Conservation (phyloP, 1,140 invertebrate species). For the Drosophila funebris region DNA sequence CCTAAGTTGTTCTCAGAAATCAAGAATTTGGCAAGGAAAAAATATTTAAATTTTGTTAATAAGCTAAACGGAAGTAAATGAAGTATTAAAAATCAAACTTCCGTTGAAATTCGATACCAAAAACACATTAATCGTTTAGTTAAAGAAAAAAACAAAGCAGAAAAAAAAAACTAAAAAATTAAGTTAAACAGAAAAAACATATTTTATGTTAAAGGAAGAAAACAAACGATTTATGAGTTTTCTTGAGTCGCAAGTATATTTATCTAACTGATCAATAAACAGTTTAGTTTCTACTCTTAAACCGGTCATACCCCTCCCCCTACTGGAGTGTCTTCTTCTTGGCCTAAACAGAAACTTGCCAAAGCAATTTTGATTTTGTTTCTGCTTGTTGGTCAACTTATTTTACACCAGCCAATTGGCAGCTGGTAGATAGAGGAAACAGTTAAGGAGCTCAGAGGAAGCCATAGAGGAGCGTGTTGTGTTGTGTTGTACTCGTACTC, state of each 20-base stretch:
- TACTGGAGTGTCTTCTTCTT: neutral
- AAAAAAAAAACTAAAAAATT: neutral
- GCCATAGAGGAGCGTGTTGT: conserved; percentile 25
- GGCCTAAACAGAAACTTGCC: conserved; percentile 15
- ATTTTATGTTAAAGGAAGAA: neutral
- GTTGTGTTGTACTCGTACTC: neutral
- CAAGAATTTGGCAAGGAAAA: too few relatives aligned
- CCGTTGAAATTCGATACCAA: conserved; percentile 38
- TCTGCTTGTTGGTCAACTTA: conserved; percentile 24
- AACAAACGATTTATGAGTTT: neutral
- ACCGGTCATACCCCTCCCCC: neutral
- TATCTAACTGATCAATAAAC: neutral
- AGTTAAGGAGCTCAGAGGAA: conserved; percentile 35
- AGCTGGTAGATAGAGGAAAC: conserved; percentile 26
- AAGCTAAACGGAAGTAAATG: conserved; percentile 44
- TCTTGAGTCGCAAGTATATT: neutral
- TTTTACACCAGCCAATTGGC: conserved; percentile 8
- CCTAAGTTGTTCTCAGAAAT: too few relatives aligned
- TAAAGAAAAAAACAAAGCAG: conserved; percentile 10
- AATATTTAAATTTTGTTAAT: neutral
- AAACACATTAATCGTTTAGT: conserved; percentile 3
- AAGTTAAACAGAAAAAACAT: neutral
- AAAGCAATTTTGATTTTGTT: conserved; percentile 43
- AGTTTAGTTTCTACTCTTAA: neutral
- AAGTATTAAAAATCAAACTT: conserved; percentile 39